Percentiles rank a stretch among this genome's conserved stretches.
These are phyloP conservation scores for Aspidapion aeneum DNA, from an alignment of 2,888 invertebrate species.

Conservation along the genomic window DNA sequence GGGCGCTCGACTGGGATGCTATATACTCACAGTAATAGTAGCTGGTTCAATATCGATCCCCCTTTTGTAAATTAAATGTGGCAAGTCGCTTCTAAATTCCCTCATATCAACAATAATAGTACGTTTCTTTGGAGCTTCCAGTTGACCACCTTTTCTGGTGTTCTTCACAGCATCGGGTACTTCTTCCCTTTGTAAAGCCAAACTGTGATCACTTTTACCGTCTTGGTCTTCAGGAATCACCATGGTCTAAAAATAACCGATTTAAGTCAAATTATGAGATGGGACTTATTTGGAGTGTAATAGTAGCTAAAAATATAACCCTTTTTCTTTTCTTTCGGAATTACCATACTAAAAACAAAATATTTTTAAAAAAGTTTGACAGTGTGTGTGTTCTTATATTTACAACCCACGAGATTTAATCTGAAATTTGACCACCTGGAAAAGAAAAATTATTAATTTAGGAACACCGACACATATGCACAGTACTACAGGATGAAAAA, in stretches of 20 bases:
- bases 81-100: slow-evolving; percentile 95
- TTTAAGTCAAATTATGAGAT: slow-evolving; percentile 3
- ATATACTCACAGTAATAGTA: slow-evolving; percentile 67
- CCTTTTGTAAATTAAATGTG: slow-evolving; percentile 87
- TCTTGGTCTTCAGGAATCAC: slow-evolving; percentile 86
- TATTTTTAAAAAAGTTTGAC: no score
- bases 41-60: slow-evolving; percentile 90
- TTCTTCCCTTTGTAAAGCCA: slow-evolving; percentile 43
- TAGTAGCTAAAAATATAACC: no score
- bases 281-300: no score
- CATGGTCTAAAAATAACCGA: slow-evolving; percentile 64
- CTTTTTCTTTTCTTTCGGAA: no score
- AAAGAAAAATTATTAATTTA: no score
- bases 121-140: slow-evolving; percentile 32
- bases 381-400: no score
- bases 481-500: no score
- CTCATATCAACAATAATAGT: slow-evolving; percentile 90
- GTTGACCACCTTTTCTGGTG: slow-evolving; percentile 64
- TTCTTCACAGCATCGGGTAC: slow-evolving; percentile 43
- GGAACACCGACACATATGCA: no score
- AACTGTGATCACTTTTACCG: slow-evolving; percentile 69
- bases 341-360: no score
- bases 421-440: no score
- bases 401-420: no score
- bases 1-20: no score